Percentiles rank a stretch among this genome's conserved stretches.
phyloP scores from a whole-genome alignment of 2,888 invertebrate species.

The Cataglyphis livida region DNA sequence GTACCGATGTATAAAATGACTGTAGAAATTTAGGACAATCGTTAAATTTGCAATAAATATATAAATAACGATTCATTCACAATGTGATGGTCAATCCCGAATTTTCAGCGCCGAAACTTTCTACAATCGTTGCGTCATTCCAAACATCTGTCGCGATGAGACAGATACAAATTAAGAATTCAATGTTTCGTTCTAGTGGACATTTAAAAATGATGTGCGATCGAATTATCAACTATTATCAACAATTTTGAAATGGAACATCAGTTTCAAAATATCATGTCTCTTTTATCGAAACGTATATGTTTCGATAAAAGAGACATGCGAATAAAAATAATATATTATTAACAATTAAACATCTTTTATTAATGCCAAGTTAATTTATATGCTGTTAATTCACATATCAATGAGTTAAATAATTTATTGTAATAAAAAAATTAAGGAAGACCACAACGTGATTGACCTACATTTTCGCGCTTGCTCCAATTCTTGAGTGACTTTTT shows the following conservation, averaged over 20 bases:
- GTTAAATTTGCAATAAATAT: not conserved
- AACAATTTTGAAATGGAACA: not conserved
- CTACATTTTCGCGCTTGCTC: not conserved
- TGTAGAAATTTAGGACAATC: not conserved
- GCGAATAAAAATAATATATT: not conserved
- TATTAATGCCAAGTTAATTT: not conserved
- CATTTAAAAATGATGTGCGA: conserved; percentile 4
- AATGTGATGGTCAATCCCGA: not conserved
- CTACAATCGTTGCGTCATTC: conserved; percentile 32
- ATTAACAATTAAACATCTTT: not conserved
- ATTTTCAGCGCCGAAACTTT: conserved; percentile 30
- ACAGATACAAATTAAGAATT: not conserved
- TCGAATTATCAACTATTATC: not conserved
- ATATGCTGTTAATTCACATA: not conserved
- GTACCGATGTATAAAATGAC: not conserved
- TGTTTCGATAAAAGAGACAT: too few species aligned
- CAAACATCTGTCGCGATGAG: not conserved
- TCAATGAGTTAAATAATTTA: not conserved
- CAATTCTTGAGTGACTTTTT: not conserved
- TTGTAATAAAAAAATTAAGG: not conserved
- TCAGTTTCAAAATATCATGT: not conserved
- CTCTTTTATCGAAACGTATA: not conserved
- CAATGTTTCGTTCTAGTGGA: not conserved
- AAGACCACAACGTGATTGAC: not conserved
- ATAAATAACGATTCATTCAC: not conserved